Evolutionary conservation across 2,888 invertebrate genomes (phyloP).

Genomic region (Leptothorax acervorum): DNA sequence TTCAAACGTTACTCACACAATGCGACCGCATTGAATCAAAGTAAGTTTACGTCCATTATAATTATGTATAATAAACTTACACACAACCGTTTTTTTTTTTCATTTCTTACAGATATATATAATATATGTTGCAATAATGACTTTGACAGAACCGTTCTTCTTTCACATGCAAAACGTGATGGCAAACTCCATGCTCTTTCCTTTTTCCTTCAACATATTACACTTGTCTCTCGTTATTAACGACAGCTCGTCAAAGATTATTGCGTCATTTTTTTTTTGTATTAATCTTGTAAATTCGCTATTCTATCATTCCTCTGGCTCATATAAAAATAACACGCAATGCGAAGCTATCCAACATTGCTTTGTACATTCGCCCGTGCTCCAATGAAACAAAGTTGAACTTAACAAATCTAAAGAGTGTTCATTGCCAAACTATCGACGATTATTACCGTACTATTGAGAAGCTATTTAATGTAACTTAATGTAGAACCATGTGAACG

Average conservation of each 20-base stretch:
- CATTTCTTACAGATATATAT: constrained; percentile 71
- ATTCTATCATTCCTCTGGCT: constrained; percentile 73
- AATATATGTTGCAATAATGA: constrained; percentile 70
- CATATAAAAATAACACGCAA: constrained; percentile 85
- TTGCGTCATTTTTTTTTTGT: constrained; percentile 66
- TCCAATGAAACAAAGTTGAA: constrained; percentile 82
- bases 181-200: neutral
- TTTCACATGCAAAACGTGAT: constrained; percentile 6
- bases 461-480: constrained; percentile 64
- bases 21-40: constrained; percentile 52
- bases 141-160: constrained; percentile 66
- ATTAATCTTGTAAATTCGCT: constrained; percentile 68
- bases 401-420: constrained; percentile 63
- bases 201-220: neutral
- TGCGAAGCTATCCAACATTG: constrained; percentile 84
- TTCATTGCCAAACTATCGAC: constrained; percentile 68
- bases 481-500: constrained; percentile 45
- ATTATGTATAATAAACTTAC: constrained; percentile 73
- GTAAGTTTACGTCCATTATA: constrained; percentile 63
- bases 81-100: constrained; percentile 77
- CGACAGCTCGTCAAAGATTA: constrained; percentile 69
- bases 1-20: constrained; percentile 54
- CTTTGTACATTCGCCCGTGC: constrained; percentile 86
- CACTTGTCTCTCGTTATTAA: neutral
- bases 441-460: constrained; percentile 58